A percentile compares a stretch with the other conserved stretches of the same genome.
These are phyloP conservation scores for Odontamblyopus rebecca DNA, from an alignment of 2,797 vertebrate genomes.

Conservation along the genomic window DNA sequence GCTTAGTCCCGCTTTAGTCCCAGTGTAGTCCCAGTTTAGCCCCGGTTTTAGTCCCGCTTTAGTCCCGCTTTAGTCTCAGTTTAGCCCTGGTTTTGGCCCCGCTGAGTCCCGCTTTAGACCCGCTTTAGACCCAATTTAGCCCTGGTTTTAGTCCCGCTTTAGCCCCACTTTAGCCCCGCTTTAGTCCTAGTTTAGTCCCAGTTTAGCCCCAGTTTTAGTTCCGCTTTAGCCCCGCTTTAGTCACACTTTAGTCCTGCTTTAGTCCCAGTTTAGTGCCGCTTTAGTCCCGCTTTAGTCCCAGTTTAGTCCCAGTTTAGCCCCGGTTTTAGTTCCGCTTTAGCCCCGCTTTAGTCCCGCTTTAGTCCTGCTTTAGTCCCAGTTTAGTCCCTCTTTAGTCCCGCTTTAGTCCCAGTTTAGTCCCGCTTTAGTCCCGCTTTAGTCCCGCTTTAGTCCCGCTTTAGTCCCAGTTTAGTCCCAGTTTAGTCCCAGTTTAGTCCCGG, in stretches of 20 bases:
- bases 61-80: background rate
- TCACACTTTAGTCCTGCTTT: background rate
- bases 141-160: background rate
- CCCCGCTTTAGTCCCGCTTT: background rate
- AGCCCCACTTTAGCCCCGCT: background rate
- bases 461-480: background rate
- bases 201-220: constrained; percentile 24
- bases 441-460: background rate
- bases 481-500: background rate
- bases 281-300: no score
- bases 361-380: background rate
- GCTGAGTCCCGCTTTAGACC: background rate
- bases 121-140: background rate
- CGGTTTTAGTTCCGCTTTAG: background rate
- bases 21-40: background rate
- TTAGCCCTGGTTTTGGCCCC: background rate
- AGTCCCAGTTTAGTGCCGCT: background rate
- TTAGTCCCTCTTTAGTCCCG: constrained; percentile 20
- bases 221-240: background rate
- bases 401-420: no score
- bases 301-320: no score
- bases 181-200: background rate
- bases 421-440: background rate
- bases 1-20: background rate
- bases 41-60: constrained; percentile 22